Evolutionary conservation across 2,888 invertebrate species (phyloP).

Genomic region (Gnatocerus cornutus): DNA sequence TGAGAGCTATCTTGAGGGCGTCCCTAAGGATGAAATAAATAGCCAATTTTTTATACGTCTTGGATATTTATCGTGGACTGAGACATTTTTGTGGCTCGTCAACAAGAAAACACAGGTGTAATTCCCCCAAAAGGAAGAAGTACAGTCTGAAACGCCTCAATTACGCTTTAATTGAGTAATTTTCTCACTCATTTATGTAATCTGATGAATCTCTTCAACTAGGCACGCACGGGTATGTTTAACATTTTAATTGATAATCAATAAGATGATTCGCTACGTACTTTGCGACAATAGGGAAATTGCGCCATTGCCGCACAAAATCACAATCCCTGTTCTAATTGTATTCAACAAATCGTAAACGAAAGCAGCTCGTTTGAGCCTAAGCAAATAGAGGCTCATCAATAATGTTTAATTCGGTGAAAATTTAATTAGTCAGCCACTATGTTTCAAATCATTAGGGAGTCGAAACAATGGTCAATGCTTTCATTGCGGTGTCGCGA

Average conservation of each 20-base stretch:
- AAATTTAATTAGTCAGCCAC: not conserved
- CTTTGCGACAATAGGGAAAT: constrained; percentile 9
- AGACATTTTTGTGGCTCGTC: no score
- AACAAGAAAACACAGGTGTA: no score
- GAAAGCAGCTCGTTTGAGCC: not conserved
- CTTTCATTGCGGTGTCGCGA: no score
- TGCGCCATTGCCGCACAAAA: not conserved
- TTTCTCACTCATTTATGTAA: constrained; percentile 14
- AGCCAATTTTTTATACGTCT: no score
- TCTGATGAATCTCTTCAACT: constrained; percentile 24
- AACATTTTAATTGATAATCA: constrained; percentile 30
- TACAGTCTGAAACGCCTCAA: not conserved
- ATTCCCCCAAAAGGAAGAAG: no score
- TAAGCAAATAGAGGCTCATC: not conserved
- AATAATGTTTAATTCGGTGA: not conserved
- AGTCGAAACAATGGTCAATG: not conserved
- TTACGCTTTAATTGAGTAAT: constrained; percentile 14
- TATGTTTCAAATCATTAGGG: not conserved
- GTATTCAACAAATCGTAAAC: constrained; percentile 6
- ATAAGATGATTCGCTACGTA: constrained; percentile 24
- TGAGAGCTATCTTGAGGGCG: no score
- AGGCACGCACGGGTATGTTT: constrained; percentile 25
- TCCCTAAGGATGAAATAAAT: no score
- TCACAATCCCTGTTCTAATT: not conserved
- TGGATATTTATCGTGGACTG: no score